phyloP scores from a whole-genome alignment of 2,797 vertebrate species.

The Cyprinodon diabolis region DNA sequence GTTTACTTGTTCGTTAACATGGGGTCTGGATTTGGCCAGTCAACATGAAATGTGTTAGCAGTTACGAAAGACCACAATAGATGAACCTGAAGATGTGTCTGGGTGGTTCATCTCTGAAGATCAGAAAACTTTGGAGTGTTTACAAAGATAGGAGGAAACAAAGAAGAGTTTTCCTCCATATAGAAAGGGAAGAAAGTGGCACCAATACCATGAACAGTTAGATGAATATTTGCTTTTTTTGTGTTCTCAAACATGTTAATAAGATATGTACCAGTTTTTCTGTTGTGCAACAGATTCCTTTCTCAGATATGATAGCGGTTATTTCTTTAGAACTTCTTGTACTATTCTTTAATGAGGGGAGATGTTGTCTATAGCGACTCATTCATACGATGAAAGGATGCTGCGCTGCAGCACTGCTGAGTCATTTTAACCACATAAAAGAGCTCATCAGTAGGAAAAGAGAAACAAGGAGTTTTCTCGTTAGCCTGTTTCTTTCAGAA shows the following conservation, averaged over 20 bases:
- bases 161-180: not conserved
- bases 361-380: not conserved
- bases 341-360: not conserved
- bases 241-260: not conserved
- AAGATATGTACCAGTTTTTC: not conserved
- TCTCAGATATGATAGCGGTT: conserved; percentile 16
- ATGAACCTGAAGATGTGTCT: not conserved
- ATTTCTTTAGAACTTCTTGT: conserved; percentile 1
- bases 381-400: not conserved
- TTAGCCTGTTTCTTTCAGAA: not conserved
- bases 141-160: not conserved
- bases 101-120: not conserved
- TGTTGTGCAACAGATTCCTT: not conserved
- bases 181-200: not conserved
- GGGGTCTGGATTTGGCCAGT: conserved; percentile 4
- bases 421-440: conserved; percentile 48
- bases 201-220: not conserved
- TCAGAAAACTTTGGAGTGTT: not conserved
- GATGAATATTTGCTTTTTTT: not conserved
- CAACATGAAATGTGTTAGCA: not conserved
- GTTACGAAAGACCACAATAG: not conserved
- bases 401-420: conserved; percentile 11
- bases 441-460: conserved; percentile 8
- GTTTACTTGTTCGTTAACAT: not conserved
- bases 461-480: conserved; percentile 23